Evolutionary conservation across 1,140 invertebrate species (phyloP).

Genomic region (Philopotamus ludificatus): DNA sequence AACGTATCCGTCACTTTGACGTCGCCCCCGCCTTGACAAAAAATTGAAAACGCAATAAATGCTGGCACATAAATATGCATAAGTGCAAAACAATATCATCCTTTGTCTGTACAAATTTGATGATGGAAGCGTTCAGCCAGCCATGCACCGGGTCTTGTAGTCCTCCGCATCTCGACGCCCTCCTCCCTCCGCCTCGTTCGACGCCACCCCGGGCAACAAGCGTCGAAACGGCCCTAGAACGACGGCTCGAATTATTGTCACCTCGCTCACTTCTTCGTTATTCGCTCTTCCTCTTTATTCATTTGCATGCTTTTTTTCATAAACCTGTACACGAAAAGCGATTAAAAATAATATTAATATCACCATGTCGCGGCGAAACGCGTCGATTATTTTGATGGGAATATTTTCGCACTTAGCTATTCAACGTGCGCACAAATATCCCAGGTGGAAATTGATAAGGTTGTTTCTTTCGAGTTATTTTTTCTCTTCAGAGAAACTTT

Average conservation of each 20-base stretch:
- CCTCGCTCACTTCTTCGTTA: constrained; percentile 12
- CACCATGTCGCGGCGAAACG: too few relatives aligned
- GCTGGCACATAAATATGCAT: too few relatives aligned
- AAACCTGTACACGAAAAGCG: not conserved
- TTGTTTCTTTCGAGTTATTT: constrained; percentile 34
- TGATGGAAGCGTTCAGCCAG: constrained; percentile 9
- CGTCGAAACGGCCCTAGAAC: constrained; percentile 27
- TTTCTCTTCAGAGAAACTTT: constrained; percentile 20
- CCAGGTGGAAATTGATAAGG: constrained; percentile 36
- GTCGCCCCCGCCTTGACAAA: too few relatives aligned
- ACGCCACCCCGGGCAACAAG: constrained; percentile 25
- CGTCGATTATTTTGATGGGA: too few relatives aligned
- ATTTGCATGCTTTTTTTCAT: not conserved
- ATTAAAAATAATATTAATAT: not conserved
- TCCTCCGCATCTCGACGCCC: constrained; percentile 9
- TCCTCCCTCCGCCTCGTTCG: constrained; percentile 30
- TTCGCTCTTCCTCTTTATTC: not conserved
- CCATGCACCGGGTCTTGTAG: constrained; percentile 14
- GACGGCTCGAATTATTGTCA: constrained; percentile 38
- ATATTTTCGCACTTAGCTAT: too few relatives aligned
- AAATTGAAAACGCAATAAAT: too few relatives aligned
- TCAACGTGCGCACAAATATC: too few relatives aligned
- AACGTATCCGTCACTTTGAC: too few relatives aligned
- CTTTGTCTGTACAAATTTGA: too few relatives aligned
- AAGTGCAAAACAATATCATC: too few relatives aligned